These are phyloP conservation scores for Ichneumon xanthorius DNA, from an alignment of 2,888 invertebrate species.

Conservation along the genomic window DNA sequence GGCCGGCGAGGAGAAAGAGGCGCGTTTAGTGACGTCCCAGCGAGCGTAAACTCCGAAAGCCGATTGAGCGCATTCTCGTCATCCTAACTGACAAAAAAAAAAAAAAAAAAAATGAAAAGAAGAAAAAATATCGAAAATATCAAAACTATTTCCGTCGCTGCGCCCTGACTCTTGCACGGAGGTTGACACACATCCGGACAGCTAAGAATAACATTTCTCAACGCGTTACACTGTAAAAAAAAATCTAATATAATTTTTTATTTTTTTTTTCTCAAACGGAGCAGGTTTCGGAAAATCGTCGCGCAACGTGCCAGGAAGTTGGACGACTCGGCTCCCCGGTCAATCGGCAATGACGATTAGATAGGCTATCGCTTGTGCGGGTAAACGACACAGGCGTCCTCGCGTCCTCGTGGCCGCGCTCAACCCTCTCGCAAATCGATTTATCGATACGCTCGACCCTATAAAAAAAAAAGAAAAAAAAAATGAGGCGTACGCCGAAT, in stretches of 20 bases:
- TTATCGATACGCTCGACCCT: conserved; percentile 1
- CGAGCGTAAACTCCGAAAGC: background rate
- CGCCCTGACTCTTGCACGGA: too few species aligned
- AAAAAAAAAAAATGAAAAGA: too few species aligned
- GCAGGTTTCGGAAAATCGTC: background rate
- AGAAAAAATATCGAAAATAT: too few species aligned
- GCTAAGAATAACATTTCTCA: too few species aligned
- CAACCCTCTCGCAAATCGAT: background rate
- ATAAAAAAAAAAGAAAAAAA: background rate
- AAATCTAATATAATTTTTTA: too few species aligned
- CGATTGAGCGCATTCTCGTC: too few species aligned
- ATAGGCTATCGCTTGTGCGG: conserved; percentile 15
- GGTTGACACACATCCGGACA: too few species aligned
- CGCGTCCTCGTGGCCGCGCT: background rate
- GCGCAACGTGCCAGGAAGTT: background rate
- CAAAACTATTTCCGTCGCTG: too few species aligned
- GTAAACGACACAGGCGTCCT: background rate
- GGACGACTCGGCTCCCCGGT: background rate
- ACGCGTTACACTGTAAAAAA: too few species aligned
- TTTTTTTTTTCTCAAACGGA: too few species aligned
- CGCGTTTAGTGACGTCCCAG: background rate
- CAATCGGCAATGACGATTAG: background rate
- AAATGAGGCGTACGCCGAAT: background rate
- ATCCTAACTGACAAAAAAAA: too few species aligned
- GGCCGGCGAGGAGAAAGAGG: background rate